These are phyloP conservation scores for Dysdera silvatica DNA, from an alignment of 1,140 invertebrate genomes.

Conservation along the genomic window DNA sequence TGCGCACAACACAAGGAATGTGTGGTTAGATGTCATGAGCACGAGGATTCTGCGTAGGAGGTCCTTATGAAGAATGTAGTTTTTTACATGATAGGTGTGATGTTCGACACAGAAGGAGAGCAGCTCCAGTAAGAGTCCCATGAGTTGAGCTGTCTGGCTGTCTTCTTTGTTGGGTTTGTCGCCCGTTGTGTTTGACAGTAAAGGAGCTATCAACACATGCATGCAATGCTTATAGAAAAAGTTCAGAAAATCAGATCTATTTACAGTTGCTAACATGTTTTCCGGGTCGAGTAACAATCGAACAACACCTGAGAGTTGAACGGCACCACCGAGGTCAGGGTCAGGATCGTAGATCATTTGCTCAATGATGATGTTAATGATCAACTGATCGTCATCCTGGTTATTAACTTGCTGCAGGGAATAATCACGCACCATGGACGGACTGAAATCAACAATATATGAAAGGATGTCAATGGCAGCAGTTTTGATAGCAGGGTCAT, in stretches of 20 bases:
- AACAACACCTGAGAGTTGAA: constrained; percentile 89
- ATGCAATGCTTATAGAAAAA: constrained; percentile 99
- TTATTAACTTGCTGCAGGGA: constrained; percentile 83
- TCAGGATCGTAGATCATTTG: constrained; percentile 69
- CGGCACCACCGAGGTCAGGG: constrained; percentile 86
- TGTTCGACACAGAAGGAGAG: constrained; percentile 99
- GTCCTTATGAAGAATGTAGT: constrained; percentile 95
- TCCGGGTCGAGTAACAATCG: constrained; percentile 93
- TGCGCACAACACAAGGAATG: constrained; percentile 92
- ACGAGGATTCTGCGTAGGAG: constrained; percentile 87
- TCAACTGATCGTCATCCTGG: constrained; percentile 67
- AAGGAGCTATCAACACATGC: constrained; percentile 81
- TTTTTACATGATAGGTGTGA: constrained; percentile 98
- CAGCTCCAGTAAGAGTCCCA: constrained; percentile 88
- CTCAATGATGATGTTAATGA: constrained; percentile 92
- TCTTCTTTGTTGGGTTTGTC: constrained; percentile 83
- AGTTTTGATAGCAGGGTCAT: constrained; percentile 82
- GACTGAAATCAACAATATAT: constrained; percentile 96
- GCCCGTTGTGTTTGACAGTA: constrained; percentile 79
- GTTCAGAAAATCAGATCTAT: constrained; percentile 94
- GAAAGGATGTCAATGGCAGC: constrained; percentile 96
- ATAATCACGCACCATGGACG: constrained; percentile 93
- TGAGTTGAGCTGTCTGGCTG: constrained; percentile 88
- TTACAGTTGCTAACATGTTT: constrained; percentile 89
- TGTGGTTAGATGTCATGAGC: constrained; percentile 94